A percentile compares a stretch with the other conserved stretches of the same genome.
Evolutionary conservation across 2,113 vertebrate genomes (phyloP).

Genomic region (human (Homo sapiens)): GRCh38 chr5:1102501-1103000

Average conservation of each 20-base stretch:
- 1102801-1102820: not conserved
- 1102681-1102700: too few relatives aligned
- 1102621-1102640: not conserved
- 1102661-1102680: not conserved
- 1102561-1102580: not conserved
- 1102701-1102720: too few relatives aligned
- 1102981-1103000: too few relatives aligned
- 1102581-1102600: not conserved
- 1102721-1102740: too few relatives aligned
- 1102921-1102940: not conserved
- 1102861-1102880: too few relatives aligned
- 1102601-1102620: not conserved
- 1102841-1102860: not conserved
- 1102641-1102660: not conserved
- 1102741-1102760: too few relatives aligned
- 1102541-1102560: not conserved
- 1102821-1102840: not conserved
- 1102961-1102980: too few relatives aligned
- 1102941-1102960: rapidly evolving
- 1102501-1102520: not conserved
- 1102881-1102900: too few relatives aligned
- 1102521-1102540: not conserved
- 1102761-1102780: too few relatives aligned
- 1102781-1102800: not conserved
- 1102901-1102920: too few relatives aligned